Conservation (phyloP, 2,113 vertebrate species). For the Actenoides hombroni region DNA sequence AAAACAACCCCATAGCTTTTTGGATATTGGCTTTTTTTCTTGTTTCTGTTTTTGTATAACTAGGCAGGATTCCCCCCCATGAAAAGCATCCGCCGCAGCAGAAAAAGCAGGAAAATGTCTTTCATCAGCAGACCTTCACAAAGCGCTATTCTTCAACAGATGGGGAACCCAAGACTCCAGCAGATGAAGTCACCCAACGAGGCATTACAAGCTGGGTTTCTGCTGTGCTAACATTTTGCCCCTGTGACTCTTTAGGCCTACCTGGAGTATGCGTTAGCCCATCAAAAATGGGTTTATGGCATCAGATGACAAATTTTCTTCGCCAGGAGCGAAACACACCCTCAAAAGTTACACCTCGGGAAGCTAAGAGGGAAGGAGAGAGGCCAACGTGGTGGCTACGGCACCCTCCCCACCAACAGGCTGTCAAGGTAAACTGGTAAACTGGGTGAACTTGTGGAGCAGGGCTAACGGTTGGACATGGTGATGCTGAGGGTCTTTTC, state of each 20-base stretch:
- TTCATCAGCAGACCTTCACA: slow-evolving; percentile 7
- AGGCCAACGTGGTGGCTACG: background rate
- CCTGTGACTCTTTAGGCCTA: background rate
- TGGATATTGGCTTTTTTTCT: background rate
- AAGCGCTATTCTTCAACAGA: background rate
- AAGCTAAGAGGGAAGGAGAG: background rate
- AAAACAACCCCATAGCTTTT: background rate
- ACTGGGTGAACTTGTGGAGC: no score
- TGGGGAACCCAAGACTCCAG: background rate
- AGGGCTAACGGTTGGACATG: no score
- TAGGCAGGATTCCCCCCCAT: background rate
- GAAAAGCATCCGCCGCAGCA: background rate
- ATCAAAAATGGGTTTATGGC: background rate
- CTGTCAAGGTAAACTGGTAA: background rate
- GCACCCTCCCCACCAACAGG: background rate
- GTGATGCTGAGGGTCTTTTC: no score
- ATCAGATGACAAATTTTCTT: background rate
- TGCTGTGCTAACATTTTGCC: background rate
- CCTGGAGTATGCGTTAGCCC: background rate
- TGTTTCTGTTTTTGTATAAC: background rate
- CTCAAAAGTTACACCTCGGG: background rate
- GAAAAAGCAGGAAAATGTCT: background rate
- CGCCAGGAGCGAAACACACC: background rate
- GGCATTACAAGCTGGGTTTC: background rate
- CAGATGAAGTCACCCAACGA: background rate